Percentiles rank a stretch among this genome's conserved stretches.
phyloP scores from a whole-genome alignment of 2,797 vertebrate species.

The Hypotaenidia philippensis region DNA sequence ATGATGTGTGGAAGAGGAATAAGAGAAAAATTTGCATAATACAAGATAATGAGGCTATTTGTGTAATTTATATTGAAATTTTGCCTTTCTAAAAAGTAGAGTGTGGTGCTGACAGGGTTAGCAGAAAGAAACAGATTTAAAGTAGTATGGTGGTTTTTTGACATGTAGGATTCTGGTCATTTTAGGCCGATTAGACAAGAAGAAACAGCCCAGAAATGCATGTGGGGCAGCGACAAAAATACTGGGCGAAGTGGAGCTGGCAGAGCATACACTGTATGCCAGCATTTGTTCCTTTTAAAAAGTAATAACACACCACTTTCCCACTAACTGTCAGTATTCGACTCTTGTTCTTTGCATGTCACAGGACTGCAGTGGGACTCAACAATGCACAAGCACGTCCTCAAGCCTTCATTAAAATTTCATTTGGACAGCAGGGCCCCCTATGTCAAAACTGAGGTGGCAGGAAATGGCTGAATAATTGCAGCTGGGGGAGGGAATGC shows the following conservation, averaged over 20 bases:
- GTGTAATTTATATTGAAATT: not conserved
- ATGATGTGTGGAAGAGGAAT: accelerated
- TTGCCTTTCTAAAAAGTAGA: not conserved
- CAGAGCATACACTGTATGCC: not conserved
- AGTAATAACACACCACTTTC: conserved; percentile 2
- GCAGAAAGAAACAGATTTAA: not conserved
- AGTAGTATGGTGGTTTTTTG: not conserved
- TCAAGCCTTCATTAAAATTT: conserved; percentile 69
- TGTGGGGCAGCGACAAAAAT: not conserved
- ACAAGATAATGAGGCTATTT: not conserved
- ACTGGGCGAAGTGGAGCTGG: not conserved
- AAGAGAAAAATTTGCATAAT: not conserved
- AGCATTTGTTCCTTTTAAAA: conserved; percentile 27
- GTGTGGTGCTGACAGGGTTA: accelerated
- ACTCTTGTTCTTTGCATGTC: conserved; percentile 27
- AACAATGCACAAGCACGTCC: not conserved
- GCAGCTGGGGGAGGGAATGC: not conserved
- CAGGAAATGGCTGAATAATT: conserved; percentile 51
- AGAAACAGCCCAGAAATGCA: not conserved
- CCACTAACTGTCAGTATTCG: not conserved
- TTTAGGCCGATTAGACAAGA: not conserved
- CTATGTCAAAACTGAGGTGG: conserved; percentile 51
- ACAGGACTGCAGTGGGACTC: not conserved
- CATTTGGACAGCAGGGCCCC: conserved; percentile 50
- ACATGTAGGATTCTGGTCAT: not conserved